Evolutionary conservation across 2,888 invertebrate species (phyloP).

Genomic region (Encarsia formosa): DNA sequence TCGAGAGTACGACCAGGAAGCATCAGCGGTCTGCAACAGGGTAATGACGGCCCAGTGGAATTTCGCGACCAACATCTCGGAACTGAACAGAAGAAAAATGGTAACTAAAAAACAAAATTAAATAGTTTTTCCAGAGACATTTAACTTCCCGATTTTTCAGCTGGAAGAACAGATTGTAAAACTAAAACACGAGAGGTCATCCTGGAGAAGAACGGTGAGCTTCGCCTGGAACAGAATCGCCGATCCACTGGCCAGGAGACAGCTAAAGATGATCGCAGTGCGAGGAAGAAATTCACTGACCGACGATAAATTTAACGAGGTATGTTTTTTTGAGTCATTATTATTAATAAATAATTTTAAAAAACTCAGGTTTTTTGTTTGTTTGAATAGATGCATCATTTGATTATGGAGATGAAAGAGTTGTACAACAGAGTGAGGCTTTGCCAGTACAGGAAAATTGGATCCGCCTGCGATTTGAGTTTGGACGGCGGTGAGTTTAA

Average conservation of each 20-base stretch:
- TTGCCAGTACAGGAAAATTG: constrained; percentile 61
- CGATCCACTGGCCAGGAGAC: constrained; percentile 64
- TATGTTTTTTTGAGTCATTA: constrained; percentile 47
- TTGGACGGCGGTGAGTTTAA: constrained; percentile 51
- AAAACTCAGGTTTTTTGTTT: too few relatives aligned
- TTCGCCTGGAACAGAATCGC: constrained; percentile 67
- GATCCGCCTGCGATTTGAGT: constrained; percentile 47
- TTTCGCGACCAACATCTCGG: constrained; percentile 74
- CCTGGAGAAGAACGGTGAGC: constrained; percentile 68
- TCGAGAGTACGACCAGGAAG: constrained; percentile 69
- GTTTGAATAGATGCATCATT: constrained; percentile 61
- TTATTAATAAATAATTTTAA: not conserved
- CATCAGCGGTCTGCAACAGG: constrained; percentile 67
- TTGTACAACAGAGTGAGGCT: constrained; percentile 68
- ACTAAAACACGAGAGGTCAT: constrained; percentile 69
- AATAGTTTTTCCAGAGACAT: not conserved
- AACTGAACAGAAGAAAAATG: constrained; percentile 67
- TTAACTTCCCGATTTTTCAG: too few relatives aligned
- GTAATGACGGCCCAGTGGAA: constrained; percentile 71
- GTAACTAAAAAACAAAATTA: too few relatives aligned
- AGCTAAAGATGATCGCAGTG: constrained; percentile 67
- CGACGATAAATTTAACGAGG: constrained; percentile 71
- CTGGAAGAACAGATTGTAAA: constrained; percentile 67
- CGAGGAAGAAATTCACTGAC: constrained; percentile 70
- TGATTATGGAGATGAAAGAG: constrained; percentile 76